Evolutionary conservation across 2,113 vertebrate genomes (phyloP), one percentile per base, ranked within the genome.

Genomic region (Quiscalus mexicanus): DNA sequence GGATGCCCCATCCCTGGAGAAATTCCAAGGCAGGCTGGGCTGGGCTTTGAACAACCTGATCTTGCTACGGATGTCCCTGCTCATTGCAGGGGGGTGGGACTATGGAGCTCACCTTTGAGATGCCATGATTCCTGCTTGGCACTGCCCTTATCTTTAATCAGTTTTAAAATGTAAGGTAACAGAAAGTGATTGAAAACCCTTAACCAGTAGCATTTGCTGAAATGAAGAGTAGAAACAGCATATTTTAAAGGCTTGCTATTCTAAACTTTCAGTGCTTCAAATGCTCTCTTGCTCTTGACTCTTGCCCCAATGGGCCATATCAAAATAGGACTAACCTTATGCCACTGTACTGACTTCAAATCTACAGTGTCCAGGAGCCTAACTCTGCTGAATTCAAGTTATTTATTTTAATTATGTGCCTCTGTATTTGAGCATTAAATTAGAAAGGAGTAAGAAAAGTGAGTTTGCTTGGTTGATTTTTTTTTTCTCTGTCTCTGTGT

Each of bases 91-190:
- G 22, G 31, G 1, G 1, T 55, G 35, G 25, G 3, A 27, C 11
- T 35, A 22, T 45, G 33, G 77, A 93, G 47, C 30, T 91, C 78
- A 70, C 24, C 55, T 95, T 62, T 82, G 50, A 93, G 64, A 77
- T 20, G 47, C 17, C 7, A 6, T 39, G 4, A 16, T 47, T 80
- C 15, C 53, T 75, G 67, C 41, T 93, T 84, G 68, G 80, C 69
- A 89, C 49, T 89, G 22, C 50, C 33, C 41, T 95, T 77, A 18
- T 6, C 60, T 96, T 90, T 86, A 91, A 95, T 89, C 56, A 87
- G 12, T 82, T 95, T 93, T 67, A 52, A 92, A 97, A 77, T 10
- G 37, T 37, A 86, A 91, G 27, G 41, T 84, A 87, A 42, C 6
- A 93, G 20, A 47, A 27, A 28, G 9, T 86, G 69, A 44, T 33